Percentiles rank a stretch among this genome's conserved stretches.
Conservation (phyloP, 2,797 vertebrate genomes). For the Enteromius anoplus region DNA sequence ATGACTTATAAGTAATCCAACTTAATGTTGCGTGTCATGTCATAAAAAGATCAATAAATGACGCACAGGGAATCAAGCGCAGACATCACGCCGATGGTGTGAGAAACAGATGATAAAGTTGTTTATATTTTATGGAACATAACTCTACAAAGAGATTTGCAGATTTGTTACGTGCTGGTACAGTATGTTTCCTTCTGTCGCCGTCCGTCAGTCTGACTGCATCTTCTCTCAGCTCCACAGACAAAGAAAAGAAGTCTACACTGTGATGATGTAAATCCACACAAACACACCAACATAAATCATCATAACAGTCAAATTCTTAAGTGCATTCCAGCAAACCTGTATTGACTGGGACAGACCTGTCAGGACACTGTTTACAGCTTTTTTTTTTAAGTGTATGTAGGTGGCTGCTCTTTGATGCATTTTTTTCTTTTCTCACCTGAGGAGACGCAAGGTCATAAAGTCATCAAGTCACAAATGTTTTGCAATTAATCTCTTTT, state of each 20-base stretch:
- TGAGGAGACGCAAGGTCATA: constrained; percentile 45
- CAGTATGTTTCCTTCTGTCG: constrained; percentile 2
- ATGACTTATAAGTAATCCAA: background rate
- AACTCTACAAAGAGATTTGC: constrained; percentile 12
- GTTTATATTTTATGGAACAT: constrained; percentile 38
- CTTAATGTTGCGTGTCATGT: background rate
- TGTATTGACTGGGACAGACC: constrained; percentile 10
- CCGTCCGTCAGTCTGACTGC: constrained; percentile 54
- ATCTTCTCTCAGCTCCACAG: constrained; percentile 47
- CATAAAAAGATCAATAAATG: background rate
- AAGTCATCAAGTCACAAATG: constrained; percentile 38
- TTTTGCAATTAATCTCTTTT: constrained; percentile 18
- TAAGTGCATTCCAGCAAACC: constrained; percentile 28
- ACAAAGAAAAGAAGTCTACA: constrained; percentile 36
- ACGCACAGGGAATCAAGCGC: background rate
- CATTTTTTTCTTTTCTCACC: constrained; percentile 17
- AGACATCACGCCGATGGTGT: constrained; percentile 5
- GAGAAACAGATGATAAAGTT: constrained; percentile 4
- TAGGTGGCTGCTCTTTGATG: constrained; percentile 20
- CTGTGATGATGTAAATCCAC: constrained; percentile 19
- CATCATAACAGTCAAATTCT: constrained; percentile 31
- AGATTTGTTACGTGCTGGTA: constrained; percentile 20
- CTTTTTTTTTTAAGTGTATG: constrained; percentile 27
- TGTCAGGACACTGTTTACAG: constrained; percentile 33
- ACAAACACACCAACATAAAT: background rate